These are phyloP conservation scores for Alexandromys fortis DNA, from an alignment of 2,113 vertebrate genomes.

Conservation along the genomic window DNA sequence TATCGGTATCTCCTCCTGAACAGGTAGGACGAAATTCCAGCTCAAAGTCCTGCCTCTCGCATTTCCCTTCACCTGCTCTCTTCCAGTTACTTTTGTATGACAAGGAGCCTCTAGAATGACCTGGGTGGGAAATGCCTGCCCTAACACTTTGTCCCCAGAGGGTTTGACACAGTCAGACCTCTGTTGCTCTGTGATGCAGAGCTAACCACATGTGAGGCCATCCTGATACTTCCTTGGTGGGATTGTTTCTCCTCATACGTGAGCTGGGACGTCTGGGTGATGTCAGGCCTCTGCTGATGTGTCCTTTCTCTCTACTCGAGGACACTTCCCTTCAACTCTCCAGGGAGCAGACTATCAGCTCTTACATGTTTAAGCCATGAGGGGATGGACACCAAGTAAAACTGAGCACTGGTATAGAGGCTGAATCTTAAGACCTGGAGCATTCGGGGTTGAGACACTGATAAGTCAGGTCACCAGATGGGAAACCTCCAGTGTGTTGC, in stretches of 20 bases:
- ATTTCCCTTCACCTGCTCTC: not conserved
- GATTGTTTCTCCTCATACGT: not conserved
- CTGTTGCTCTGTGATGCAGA: not conserved
- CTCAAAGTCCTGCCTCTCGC: not conserved
- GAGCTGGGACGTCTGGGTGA: not conserved
- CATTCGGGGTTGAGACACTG: not conserved
- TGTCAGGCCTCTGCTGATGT: not conserved
- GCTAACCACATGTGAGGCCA: not conserved
- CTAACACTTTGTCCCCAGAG: not conserved
- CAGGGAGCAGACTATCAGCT: not conserved
- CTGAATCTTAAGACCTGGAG: not conserved
- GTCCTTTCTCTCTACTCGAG: not conserved
- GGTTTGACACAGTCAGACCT: not conserved
- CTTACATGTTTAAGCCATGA: not conserved
- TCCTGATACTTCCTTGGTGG: not conserved
- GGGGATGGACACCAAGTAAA: not conserved
- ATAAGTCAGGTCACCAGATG: slow-evolving; percentile 64
- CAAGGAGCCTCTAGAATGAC: not conserved
- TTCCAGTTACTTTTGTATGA: not conserved
- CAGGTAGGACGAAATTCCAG: not conserved
- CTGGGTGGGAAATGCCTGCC: not conserved
- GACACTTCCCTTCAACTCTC: not conserved
- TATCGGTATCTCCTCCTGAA: not conserved
- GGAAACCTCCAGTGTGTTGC: slow-evolving; percentile 68
- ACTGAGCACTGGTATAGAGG: not conserved